Evolutionary conservation across 2,113 vertebrate genomes (phyloP).

Genomic region (Cebus imitator): DNA sequence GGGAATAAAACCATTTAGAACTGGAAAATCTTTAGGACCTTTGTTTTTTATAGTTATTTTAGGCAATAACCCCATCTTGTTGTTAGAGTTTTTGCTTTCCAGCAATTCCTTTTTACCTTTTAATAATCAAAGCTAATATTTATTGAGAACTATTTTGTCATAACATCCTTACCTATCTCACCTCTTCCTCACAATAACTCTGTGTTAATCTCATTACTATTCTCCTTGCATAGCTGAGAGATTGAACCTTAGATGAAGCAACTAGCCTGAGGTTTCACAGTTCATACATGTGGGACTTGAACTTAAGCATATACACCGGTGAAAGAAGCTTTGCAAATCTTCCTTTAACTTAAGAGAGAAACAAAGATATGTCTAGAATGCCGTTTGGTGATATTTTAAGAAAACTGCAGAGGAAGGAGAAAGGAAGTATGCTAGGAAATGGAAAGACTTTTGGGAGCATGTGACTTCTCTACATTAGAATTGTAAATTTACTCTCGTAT

Average conservation of each 20-base stretch:
- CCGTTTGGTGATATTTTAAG: background rate
- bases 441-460: background rate
- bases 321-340: background rate
- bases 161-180: background rate
- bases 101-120: background rate
- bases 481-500: background rate
- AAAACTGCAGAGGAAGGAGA: background rate
- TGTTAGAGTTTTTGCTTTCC: background rate
- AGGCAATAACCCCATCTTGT: background rate
- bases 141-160: background rate
- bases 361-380: background rate
- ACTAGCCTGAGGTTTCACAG: background rate
- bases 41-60: background rate
- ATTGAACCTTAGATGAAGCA: background rate
- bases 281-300: background rate
- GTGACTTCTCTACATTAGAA: background rate
- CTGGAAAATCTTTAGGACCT: background rate
- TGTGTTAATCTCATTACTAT: background rate
- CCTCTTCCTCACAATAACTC: background rate
- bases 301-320: background rate
- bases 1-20: background rate
- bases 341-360: background rate
- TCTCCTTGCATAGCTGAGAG: background rate
- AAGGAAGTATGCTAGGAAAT: background rate
- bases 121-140: constrained; percentile 10